These are phyloP conservation scores for Leptura quadrifasciata DNA, from an alignment of 2,888 invertebrate genomes.

Conservation along the genomic window DNA sequence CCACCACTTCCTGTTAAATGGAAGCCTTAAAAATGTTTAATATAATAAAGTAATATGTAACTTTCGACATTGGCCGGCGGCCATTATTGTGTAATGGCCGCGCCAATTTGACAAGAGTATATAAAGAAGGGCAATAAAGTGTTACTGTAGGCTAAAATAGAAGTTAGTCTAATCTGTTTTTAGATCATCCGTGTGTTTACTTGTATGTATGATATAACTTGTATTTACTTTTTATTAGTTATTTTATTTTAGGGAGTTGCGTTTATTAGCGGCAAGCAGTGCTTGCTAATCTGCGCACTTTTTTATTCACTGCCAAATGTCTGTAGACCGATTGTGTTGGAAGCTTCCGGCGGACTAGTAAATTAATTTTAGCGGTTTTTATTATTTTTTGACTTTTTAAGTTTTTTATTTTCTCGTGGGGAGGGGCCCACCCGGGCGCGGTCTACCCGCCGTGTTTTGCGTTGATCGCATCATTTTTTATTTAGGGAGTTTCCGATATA, in stretches of 20 bases:
- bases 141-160: slow-evolving; percentile 68
- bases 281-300: slow-evolving; percentile 61
- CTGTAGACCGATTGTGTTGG: slow-evolving; percentile 53
- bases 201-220: slow-evolving; percentile 64
- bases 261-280: slow-evolving; percentile 52
- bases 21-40: slow-evolving; percentile 45
- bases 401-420: not conserved
- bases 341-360: slow-evolving; percentile 50
- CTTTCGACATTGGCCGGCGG: slow-evolving; percentile 43
- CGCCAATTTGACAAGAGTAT: slow-evolving; percentile 56
- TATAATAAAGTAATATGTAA: slow-evolving; percentile 44
- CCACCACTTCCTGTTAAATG: slow-evolving; percentile 52
- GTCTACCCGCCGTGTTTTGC: not conserved
- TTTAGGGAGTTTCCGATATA: slow-evolving; percentile 59
- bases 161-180: slow-evolving; percentile 67
- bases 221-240: slow-evolving; percentile 62
- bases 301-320: slow-evolving; percentile 64
- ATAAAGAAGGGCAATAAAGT: slow-evolving; percentile 69
- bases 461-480: slow-evolving; percentile 22
- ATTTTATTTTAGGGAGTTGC: slow-evolving; percentile 61
- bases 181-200: slow-evolving; percentile 67
- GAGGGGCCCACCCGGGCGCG: no score
- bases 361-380: slow-evolving; percentile 29
- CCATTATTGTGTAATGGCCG: slow-evolving; percentile 64
- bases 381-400: slow-evolving; percentile 2